Evolutionary conservation across 2,888 invertebrate species (phyloP).

Genomic region (Trachelus stipa): DNA sequence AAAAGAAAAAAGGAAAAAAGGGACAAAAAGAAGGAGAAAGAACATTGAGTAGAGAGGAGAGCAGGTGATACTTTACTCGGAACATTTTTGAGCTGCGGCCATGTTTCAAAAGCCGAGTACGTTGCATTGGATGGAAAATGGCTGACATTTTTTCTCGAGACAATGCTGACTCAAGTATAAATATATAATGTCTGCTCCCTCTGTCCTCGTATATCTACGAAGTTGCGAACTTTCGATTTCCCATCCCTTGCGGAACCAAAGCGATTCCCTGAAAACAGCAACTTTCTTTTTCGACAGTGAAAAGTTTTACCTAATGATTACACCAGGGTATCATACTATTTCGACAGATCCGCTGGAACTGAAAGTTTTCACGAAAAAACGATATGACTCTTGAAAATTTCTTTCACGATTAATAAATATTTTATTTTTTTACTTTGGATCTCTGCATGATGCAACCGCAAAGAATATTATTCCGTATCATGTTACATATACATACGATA

Average conservation of each 20-base stretch:
- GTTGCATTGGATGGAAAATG: slow-evolving; percentile 23
- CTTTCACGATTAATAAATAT: background rate
- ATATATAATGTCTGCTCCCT: slow-evolving; percentile 27
- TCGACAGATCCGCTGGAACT: background rate
- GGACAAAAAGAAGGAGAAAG: background rate
- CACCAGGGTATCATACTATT: background rate
- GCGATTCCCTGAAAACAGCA: background rate
- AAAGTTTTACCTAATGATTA: slow-evolving; percentile 1
- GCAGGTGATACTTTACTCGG: slow-evolving; percentile 2
- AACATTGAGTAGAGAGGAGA: background rate
- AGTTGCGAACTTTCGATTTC: slow-evolving; percentile 1
- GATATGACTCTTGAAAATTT: background rate
- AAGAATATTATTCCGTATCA: background rate
- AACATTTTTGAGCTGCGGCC: background rate
- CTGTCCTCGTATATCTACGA: background rate
- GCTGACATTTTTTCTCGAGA: slow-evolving; percentile 35
- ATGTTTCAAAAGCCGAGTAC: background rate
- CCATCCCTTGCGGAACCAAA: background rate
- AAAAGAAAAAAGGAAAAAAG: background rate
- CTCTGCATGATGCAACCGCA: background rate
- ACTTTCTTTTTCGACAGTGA: background rate
- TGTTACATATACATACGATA: no score
- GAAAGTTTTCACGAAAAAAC: background rate
- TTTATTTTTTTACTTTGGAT: background rate
- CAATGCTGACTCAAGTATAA: slow-evolving; percentile 35